Base-by-base conservation (phyloP, 92 coral and sea anemone genomes). In the Epizoanthus rinbou region DNA sequence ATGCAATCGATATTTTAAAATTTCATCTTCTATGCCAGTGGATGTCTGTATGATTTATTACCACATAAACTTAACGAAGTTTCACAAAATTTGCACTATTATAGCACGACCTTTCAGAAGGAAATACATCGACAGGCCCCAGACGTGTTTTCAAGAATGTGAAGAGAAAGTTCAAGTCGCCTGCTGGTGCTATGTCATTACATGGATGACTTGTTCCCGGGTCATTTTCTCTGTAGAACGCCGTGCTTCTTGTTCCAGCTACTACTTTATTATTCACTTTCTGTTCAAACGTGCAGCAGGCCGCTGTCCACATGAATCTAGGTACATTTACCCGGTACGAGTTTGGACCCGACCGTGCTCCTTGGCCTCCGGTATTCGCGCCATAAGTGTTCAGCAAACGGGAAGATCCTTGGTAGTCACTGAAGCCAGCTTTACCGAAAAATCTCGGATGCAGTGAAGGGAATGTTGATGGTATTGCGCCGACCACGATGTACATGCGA, bases 401-500 rank as follows among this genome's bases (percentile, higher is more conserved):
- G 10, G 88, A 85, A 28, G 2, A 47, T 10, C 88, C 88, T 60
- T 64, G 45, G 63, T 69, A 82, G 47, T 82, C 25, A 31, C 86
- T 83, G 45, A 83, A 83, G 39, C 86, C 86, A 56, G 86, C 80
- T 73, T 83, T 28, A 68, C 82, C 71, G 53, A 72, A 56, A 52
- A 83, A 83, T 83, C 86, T 70, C 52, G 8, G 28, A 31, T 16
- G 9, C 37, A 18, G 28, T 24, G 18, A 2, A 24, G 4, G 41
- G 33, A 25, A 81, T 53, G 76, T 83, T 73, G 82, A 83, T 52
- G 87, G 87, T 5, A 83, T 83, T 53, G 76, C 82, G 4, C 85
- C 85, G 15, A 66, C 85, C 37, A 81, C 52, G 41, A 81, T 39
- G 72, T 81, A 64, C n/a, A 65, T 1, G 4, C 43, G 78, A 28